Conservation (phyloP, 2,888 invertebrate species). For the Amblyteles armatorius region DNA sequence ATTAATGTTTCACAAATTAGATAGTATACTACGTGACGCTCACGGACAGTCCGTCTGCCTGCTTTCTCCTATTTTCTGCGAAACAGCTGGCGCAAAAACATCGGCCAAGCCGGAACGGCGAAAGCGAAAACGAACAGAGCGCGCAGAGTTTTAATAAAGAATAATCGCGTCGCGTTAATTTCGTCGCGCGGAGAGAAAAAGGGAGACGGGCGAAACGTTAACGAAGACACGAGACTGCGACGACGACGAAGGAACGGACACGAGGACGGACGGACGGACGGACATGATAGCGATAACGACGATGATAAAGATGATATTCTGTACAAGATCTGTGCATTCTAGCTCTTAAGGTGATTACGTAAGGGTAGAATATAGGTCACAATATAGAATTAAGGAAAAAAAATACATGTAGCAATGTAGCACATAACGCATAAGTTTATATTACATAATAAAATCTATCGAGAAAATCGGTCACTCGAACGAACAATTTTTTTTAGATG, state of each 20-base stretch:
- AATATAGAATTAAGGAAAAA: constrained; percentile 71
- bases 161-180: constrained; percentile 40
- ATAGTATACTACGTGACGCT: constrained; percentile 60
- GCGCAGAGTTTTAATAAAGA: constrained; percentile 9
- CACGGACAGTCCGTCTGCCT: constrained; percentile 32
- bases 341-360: constrained; percentile 79
- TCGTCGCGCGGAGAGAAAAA: constrained; percentile 51
- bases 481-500: neutral
- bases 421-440: constrained; percentile 83
- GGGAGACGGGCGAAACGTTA: constrained; percentile 18
- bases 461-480: constrained; percentile 72
- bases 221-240: constrained; percentile 3
- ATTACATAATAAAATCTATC: constrained; percentile 84
- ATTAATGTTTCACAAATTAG: constrained; percentile 68
- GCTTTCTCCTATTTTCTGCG: constrained; percentile 39
- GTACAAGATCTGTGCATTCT: constrained; percentile 83
- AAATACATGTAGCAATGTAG: constrained; percentile 80
- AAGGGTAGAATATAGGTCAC: constrained; percentile 78
- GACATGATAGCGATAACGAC: constrained; percentile 42
- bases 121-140: constrained; percentile 1
- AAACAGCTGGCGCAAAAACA: constrained; percentile 12
- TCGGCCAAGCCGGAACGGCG: neutral
- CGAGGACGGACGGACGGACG: neutral
- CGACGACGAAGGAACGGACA: neutral
- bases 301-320: constrained; percentile 73